Percentiles rank a stretch among this genome's conserved stretches.
Conservation (phyloP, 2,797 vertebrate species). For the Thaleichthys pacificus region DNA sequence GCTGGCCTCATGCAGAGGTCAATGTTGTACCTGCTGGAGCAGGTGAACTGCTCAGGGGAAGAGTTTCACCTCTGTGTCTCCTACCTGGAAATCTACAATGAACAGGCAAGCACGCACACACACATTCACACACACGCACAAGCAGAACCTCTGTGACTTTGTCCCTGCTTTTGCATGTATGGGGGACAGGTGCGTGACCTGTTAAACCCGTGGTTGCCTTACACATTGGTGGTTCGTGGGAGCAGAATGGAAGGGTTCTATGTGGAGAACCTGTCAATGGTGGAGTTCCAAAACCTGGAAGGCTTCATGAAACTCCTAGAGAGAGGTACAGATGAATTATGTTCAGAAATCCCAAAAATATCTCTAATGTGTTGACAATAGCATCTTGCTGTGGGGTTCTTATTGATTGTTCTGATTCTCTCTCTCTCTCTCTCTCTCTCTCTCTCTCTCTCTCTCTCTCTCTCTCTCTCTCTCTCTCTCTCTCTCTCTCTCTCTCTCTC, state of each 20-base stretch:
- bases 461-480: neutral
- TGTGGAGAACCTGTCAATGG: slow-evolving; percentile 64
- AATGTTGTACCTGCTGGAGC: slow-evolving; percentile 70
- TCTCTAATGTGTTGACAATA: neutral
- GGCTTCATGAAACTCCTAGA: slow-evolving; percentile 64
- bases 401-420: neutral
- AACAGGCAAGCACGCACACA: slow-evolving; percentile 60
- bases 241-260: slow-evolving; percentile 71
- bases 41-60: slow-evolving; percentile 36
- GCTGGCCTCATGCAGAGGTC: slow-evolving; percentile 74
- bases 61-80: slow-evolving; percentile 67
- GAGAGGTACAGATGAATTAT: slow-evolving; percentile 53
- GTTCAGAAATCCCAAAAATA: too few relatives aligned
- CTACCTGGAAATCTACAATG: slow-evolving; percentile 78
- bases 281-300: slow-evolving; percentile 66
- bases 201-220: slow-evolving; percentile 51
- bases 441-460: neutral
- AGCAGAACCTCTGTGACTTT: neutral
- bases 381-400: neutral
- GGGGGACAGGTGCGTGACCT: slow-evolving; percentile 67
- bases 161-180: neutral
- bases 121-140: neutral
- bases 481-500: neutral
- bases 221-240: slow-evolving; percentile 67
- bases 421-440: slow-evolving; percentile 2